Evolutionary conservation across 2,113 vertebrate genomes (phyloP), one percentile per base, ranked within the genome.

Genomic region (Nibea albiflora): DNA sequence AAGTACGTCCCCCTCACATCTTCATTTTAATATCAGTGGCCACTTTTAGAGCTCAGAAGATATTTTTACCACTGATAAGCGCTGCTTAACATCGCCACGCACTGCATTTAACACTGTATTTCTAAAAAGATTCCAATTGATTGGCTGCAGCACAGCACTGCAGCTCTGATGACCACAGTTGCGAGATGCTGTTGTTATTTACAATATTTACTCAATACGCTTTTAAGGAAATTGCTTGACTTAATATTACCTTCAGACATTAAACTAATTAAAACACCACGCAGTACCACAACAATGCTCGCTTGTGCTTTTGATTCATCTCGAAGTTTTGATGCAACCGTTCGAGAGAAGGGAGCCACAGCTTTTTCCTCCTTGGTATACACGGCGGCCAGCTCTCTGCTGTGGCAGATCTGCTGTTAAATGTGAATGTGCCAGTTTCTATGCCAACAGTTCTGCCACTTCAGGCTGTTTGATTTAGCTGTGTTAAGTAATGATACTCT

Each of bases 1-100:
- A 97, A 95, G 98, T 99, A 95, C 2, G 49, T 57, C 49, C 24
- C 4, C 39, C 56, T 31, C 62, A 44, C 17, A 50, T 26, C 31
- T 26, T 12, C 31, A 1, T 53, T 16, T 11, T 4, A 14, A 20
- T 19, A 73, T 53, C 26, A 42, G 17, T 6, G 49, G 12, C 58
- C 64, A 12, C 14, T 72, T 60, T 22, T 17, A 31, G 72, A 86
- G 35, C 20, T 22, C 56, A 11, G 4, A 28, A 42, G 62, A 2
- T n/a, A 20, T 11, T 68, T 58, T n/a, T 31, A 14, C 50, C 35
- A 4, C 22, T 47, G 26, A 50, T 46, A 47, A 26, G 16, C 46
- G 4, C 46, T 46, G 24, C 60, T 2, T 52, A 15, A 50, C 46
- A 19, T 44, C 12, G 26, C 57, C 2, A 42, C 20, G 52, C 20